A percentile compares a stretch with the other conserved stretches of the same genome.
These are phyloP conservation scores for Mayetiola destructor DNA, from an alignment of 2,888 invertebrate genomes.

Conservation along the genomic window DNA sequence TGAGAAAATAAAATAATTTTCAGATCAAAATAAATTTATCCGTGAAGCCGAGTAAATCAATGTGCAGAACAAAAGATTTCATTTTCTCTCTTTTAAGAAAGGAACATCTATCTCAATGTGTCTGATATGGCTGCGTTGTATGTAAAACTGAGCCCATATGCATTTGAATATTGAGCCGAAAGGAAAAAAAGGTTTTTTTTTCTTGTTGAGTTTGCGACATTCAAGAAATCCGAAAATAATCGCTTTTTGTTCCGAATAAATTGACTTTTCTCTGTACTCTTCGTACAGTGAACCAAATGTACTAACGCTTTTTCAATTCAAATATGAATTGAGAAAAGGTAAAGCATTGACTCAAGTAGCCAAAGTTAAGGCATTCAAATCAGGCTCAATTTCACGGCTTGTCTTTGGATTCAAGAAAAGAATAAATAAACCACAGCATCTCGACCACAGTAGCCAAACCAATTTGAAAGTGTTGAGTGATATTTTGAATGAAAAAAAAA, in stretches of 20 bases:
- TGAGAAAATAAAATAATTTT: background rate
- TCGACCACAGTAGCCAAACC: slow-evolving; percentile 7
- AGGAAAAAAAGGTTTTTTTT: background rate
- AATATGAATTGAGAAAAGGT: background rate
- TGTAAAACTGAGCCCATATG: too few relatives aligned
- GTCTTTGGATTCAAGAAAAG: background rate
- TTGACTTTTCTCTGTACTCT: too few relatives aligned
- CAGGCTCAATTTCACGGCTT: slow-evolving; percentile 13
- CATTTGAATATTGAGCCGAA: too few relatives aligned
- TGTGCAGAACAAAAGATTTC: slow-evolving; percentile 1
- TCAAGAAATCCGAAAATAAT: background rate
- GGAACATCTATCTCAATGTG: too few relatives aligned
- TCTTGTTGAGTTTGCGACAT: background rate
- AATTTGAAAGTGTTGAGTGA: background rate
- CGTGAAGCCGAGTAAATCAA: too few relatives aligned
- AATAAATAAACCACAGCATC: slow-evolving; percentile 9
- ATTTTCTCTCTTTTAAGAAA: too few relatives aligned
- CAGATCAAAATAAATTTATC: background rate
- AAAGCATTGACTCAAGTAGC: too few relatives aligned
- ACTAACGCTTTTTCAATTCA: background rate
- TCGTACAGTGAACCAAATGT: too few relatives aligned
- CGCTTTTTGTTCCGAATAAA: slow-evolving; percentile 5
- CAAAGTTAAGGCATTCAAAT: background rate
- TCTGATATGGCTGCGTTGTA: too few relatives aligned
- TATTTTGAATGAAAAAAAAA: background rate